phyloP scores from a whole-genome alignment of 2,113 vertebrate genomes.

The Plecotus auritus region DNA sequence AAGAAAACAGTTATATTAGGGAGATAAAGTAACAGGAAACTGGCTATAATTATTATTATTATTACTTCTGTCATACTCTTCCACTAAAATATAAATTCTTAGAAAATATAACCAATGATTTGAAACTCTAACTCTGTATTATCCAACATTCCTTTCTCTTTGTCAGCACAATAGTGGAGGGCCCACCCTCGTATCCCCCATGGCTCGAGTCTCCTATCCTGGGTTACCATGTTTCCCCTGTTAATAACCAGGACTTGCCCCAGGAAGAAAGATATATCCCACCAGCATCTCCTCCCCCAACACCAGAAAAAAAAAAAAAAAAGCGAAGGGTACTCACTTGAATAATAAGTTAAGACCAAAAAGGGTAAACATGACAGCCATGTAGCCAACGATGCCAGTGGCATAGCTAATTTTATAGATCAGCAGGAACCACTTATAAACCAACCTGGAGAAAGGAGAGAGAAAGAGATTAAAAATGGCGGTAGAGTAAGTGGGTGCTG shows the following conservation, averaged over 20 bases:
- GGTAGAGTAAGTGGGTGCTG: no score
- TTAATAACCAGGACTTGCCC: background rate
- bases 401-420: conserved; percentile 99
- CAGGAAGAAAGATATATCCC: background rate
- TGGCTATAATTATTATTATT: background rate
- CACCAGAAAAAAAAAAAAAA: background rate
- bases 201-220: background rate
- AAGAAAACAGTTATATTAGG: background rate
- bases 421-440: conserved; percentile 99
- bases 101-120: background rate
- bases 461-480: background rate
- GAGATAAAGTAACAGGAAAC: background rate
- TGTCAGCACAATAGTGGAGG: background rate
- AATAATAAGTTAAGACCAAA: conserved; percentile 97
- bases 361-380: conserved; percentile 97
- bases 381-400: conserved; percentile 95
- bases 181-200: background rate
- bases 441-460: conserved; percentile 84
- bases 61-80: conserved; percentile 26
- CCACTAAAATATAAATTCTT: conserved; percentile 16
- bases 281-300: background rate
- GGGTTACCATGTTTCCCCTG: background rate
- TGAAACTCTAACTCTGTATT: background rate
- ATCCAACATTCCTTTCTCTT: background rate
- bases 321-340: conserved; percentile 85